Evolutionary conservation across 2,113 vertebrate genomes (phyloP), one percentile per base, ranked within the genome.

Genomic region (Grammomys dolichurus): DNA sequence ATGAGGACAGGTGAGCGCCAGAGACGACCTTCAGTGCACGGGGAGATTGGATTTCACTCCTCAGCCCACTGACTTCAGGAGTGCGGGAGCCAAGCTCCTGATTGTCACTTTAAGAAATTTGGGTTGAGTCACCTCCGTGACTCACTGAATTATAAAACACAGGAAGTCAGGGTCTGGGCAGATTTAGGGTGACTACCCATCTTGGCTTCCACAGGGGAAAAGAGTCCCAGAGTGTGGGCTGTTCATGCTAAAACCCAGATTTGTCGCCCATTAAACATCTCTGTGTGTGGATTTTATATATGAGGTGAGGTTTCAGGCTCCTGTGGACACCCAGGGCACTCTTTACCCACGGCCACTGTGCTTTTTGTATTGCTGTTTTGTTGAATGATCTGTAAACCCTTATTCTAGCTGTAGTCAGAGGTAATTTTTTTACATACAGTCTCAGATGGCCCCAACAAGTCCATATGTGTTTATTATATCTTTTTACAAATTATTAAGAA

Each of bases 1-100:
- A 95, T 95, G 96, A 85, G 75, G 96, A 94, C 97, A 97, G 89
- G 96, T 98, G 58, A 94, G 95, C 58, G 60, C 82, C 95, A 91
- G 94, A 69, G 94, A 85, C 90, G 97, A 90, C 95, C 93, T 95
- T 93, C 95, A 86, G 95, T 95, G 80, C 58, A 36, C 54, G 11
- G 28, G 67, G 58, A 96, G 96, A 93, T 97, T 96, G 94, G 94
- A 95, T 97, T 96, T 93, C 75, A 91, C 65, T 81, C 48, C 69
- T 90, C 77, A 58, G 24, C 77, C 78, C 70, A 87, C 94, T 96
- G 90, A 88, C 43, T 88, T 89, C 91, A 63, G 72, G 69, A 88
- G 76, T 28, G 87, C 90, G 87, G 84, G 10, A 75, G 95, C 51
- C 56, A 92, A 85, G 58, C 78, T 85, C 73, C 16, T 96, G 95